Evolutionary conservation across 1,140 invertebrate species (phyloP).

Genomic region (Dendroctonus valens): DNA sequence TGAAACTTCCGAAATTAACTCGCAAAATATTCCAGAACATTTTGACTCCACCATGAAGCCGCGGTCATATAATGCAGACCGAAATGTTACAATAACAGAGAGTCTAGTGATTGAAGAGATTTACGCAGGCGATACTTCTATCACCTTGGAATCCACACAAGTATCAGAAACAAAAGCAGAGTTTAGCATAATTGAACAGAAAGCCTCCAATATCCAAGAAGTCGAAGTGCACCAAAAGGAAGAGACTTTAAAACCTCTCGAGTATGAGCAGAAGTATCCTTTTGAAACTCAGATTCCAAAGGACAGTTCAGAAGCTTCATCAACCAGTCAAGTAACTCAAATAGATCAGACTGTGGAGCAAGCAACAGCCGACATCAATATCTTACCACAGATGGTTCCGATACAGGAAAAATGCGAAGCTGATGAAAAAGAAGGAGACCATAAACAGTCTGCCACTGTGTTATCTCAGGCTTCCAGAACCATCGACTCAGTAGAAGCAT

Average conservation of each 20-base stretch:
- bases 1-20: conserved; percentile 59
- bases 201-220: conserved; percentile 63
- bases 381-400: conserved; percentile 21
- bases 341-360: conserved; percentile 14
- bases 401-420: conserved; percentile 18
- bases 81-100: conserved; percentile 58
- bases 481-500: conserved; percentile 59
- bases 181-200: conserved; percentile 58
- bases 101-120: conserved; percentile 60
- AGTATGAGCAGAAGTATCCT: conserved; percentile 42
- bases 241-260: conserved; percentile 52
- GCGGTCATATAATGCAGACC: conserved; percentile 53
- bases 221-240: conserved; percentile 60
- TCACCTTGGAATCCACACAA: conserved; percentile 40
- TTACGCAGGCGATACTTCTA: conserved; percentile 45
- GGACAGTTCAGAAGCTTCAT: conserved; percentile 55
- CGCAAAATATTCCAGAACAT: conserved; percentile 54
- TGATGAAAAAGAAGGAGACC: conserved; percentile 32
- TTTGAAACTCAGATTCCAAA: conserved; percentile 48
- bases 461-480: conserved; percentile 51
- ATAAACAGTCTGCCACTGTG: neutral
- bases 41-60: conserved; percentile 56
- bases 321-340: conserved; percentile 46
- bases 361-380: conserved; percentile 17
- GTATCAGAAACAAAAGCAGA: conserved; percentile 52